Base-by-base conservation (phyloP, 2,888 invertebrate genomes). In the Acleris emargana region DNA sequence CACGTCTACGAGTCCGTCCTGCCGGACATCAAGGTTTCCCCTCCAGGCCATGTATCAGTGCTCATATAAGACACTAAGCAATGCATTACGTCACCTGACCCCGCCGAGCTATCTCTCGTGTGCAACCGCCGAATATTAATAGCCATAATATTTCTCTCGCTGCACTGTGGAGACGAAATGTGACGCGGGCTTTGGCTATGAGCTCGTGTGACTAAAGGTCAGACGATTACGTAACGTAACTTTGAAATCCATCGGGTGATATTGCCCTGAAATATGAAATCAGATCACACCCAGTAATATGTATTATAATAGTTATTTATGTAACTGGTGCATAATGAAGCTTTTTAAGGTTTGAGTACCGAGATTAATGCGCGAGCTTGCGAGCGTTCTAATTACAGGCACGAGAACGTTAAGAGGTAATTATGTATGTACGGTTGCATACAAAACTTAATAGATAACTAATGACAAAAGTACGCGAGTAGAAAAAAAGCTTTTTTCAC, bases 61-160 rank as follows among this genome's bases (percentile, higher is more conserved):
- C 63, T 70, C 73, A 47, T 71, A 71, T 72, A 71, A 72, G 72
- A 71, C 70, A 73, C 73, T 76, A 76, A 69, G 75, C 72, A 68
- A 79, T 86, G 80, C 78, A 82, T 87, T 82, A 83, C 76, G 82
- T 85, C 85, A 86, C 81, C 80, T 84, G 83, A 82, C 80, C 77
- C 72, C 73, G 51, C 54, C 76, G 73, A 80, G 83, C 77, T 88
- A 89, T 89, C 89, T 88, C 81, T 75, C 74, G 79, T 82, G 80
- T 84, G 83, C 88, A 87, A 82, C 85, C 86, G 79, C 83, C 82
- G 83, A 87, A 86, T 88, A 89, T 89, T 87, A 87, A 90, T 88
- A 82, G 82, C 84, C 77, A 74, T 84, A 86, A 89, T 89, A 89
- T 88, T 83, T 89, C 87, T 84, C 83, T 72, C 76, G 75, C 76